A percentile compares a stretch with the other conserved stretches of the same genome.
phyloP scores from a whole-genome alignment of 2,797 vertebrate genomes.

The Mycteria americana region DNA sequence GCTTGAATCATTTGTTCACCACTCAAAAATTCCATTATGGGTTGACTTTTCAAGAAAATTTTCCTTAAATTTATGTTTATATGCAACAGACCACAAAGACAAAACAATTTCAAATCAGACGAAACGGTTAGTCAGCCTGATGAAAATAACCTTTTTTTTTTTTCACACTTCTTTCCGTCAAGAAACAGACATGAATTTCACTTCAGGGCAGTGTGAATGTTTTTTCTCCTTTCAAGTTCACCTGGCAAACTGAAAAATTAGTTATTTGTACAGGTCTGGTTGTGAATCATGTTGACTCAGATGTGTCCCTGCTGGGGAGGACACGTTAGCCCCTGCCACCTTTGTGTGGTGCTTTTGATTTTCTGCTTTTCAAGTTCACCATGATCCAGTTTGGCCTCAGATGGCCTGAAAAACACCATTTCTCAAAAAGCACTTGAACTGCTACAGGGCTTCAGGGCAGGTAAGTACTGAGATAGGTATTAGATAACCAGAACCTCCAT shows the following conservation, averaged over 20 bases:
- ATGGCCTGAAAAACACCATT: constrained; percentile 57
- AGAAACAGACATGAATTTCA: constrained; percentile 45
- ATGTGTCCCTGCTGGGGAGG: constrained; percentile 23
- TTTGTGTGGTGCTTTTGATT: not conserved
- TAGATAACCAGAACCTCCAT: constrained; percentile 53
- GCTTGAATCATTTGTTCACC: constrained; percentile 26
- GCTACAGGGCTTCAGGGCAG: constrained; percentile 47
- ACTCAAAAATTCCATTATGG: not conserved
- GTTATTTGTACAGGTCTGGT: constrained; percentile 35
- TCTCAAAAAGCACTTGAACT: constrained; percentile 50
- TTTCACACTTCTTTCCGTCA: not conserved
- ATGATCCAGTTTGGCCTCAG: constrained; percentile 34
- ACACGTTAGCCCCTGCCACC: constrained; percentile 16
- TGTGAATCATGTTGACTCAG: constrained; percentile 58
- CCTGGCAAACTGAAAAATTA: constrained; percentile 59
- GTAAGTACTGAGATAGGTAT: constrained; percentile 65
- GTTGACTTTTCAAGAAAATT: constrained; percentile 19
- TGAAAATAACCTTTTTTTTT: not conserved
- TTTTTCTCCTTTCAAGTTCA: constrained; percentile 35
- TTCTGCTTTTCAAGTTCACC: constrained; percentile 41
- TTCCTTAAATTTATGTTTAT: constrained; percentile 21
- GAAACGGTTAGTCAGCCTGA: not conserved
- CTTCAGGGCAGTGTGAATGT: constrained; percentile 23
- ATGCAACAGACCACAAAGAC: constrained; percentile 21
- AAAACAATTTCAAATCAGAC: constrained; percentile 28